Conservation (phyloP, 92 coral and sea anemone genomes). For the Desmophyllum pertusum region DNA sequence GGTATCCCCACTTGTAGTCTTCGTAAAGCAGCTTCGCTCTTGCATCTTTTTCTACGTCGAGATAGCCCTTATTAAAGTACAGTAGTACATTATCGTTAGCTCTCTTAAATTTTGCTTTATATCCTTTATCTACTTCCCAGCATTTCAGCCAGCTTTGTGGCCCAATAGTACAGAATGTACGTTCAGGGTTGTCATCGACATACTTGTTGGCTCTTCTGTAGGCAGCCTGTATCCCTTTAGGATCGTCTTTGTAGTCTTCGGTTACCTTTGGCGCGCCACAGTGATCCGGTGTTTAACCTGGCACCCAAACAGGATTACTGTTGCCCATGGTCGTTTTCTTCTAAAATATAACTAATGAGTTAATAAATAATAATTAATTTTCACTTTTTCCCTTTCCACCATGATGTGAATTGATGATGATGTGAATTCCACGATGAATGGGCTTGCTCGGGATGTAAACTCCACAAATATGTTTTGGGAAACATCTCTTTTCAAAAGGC, state of each 20-base stretch:
- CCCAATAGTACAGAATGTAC: background rate
- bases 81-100: background rate
- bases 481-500: too few species aligned
- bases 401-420: too few species aligned
- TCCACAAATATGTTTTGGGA: too few species aligned
- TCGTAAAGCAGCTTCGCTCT: background rate
- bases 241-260: background rate
- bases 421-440: too few species aligned
- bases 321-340: background rate
- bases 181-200: background rate
- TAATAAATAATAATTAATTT: too few species aligned
- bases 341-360: background rate
- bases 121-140: background rate
- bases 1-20: background rate
- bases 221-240: background rate
- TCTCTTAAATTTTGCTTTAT: background rate
- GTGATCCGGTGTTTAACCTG: constrained; percentile 7
- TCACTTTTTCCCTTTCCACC: too few species aligned
- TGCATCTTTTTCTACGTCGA: background rate
- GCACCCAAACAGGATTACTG: background rate
- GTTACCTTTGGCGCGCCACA: background rate
- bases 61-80: background rate
- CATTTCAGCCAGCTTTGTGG: background rate
- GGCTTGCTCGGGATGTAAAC: too few species aligned
- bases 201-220: background rate